Percentiles rank a stretch among this genome's conserved stretches.
Evolutionary conservation across 37 sponge, comb jelly and placozoan genomes (phyloP).

Genomic region (Geodia barretti): DNA sequence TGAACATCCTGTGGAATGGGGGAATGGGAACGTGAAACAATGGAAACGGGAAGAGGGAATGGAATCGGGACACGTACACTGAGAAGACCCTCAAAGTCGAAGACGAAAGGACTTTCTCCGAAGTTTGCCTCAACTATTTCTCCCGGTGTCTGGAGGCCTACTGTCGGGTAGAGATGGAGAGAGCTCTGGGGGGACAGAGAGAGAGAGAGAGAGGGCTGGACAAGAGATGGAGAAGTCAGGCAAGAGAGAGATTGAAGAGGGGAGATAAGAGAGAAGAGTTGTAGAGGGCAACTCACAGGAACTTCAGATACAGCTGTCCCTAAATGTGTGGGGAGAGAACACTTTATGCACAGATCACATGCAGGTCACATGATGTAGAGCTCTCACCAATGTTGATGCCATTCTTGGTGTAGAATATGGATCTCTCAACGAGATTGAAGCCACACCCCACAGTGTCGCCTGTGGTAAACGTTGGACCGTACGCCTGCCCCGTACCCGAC

Average conservation of each 20-base stretch:
- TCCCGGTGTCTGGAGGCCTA: slow-evolving; percentile 96
- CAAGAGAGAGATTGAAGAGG: background rate
- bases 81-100: slow-evolving; percentile 89
- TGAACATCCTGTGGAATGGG: slow-evolving; percentile 55
- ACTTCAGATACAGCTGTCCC: slow-evolving; percentile 55
- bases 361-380: too few species aligned
- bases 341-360: too few species aligned
- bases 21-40: background rate
- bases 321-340: too few species aligned
- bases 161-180: slow-evolving; percentile 84
- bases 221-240: slow-evolving; percentile 5
- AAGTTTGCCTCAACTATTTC: slow-evolving; percentile 96
- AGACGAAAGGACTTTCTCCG: slow-evolving; percentile 83
- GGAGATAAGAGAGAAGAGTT: background rate
- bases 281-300: slow-evolving; percentile 41
- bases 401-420: slow-evolving; percentile 98
- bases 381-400: slow-evolving; percentile 87
- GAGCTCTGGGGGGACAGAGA: slow-evolving; percentile 34
- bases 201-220: slow-evolving; percentile 33
- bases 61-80: slow-evolving; percentile 31
- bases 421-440: slow-evolving; percentile 87
- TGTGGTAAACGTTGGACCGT: slow-evolving; percentile 97
- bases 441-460: slow-evolving; percentile 98
- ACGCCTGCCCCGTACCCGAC: slow-evolving; percentile 85
- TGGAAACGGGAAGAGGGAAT: too few species aligned